These are phyloP conservation scores for Plumapathes pennacea DNA, from an alignment of 92 coral and sea anemone species.

Conservation along the genomic window DNA sequence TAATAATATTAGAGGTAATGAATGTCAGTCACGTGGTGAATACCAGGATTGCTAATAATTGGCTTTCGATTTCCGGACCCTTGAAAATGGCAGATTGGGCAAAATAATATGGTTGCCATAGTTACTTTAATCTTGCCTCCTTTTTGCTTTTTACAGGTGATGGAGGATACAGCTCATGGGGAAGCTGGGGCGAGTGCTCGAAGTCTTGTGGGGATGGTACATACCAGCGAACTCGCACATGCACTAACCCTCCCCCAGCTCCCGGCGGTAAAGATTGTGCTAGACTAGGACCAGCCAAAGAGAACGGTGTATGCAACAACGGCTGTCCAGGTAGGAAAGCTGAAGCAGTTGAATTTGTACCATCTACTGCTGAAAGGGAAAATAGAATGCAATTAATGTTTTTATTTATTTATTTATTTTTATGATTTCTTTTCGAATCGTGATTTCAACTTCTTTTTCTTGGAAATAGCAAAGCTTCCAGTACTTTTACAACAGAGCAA, in stretches of 20 bases:
- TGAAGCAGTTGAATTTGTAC: too few species aligned
- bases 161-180: constrained; percentile 20
- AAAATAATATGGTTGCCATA: too few species aligned
- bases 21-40: too few species aligned
- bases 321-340: constrained; percentile 18
- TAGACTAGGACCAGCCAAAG: not conserved
- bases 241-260: constrained; percentile 31
- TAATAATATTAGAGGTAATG: too few species aligned
- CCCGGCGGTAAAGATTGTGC: constrained; percentile 3
- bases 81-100: too few species aligned
- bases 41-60: too few species aligned
- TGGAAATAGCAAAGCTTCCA: too few species aligned
- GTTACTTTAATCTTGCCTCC: too few species aligned
- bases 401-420: not conserved
- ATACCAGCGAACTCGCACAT: not conserved
- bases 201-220: constrained; percentile 23
- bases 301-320: constrained; percentile 5
- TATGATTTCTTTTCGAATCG: not conserved
- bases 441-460: too few species aligned
- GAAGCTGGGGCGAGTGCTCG: constrained; percentile 7
- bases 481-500: too few species aligned
- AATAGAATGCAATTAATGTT: not conserved
- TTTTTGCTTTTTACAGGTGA: not conserved
- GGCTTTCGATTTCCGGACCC: too few species aligned
- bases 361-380: too few species aligned